These are phyloP conservation scores for Torymus aiolomorphi DNA, from an alignment of 2,888 invertebrate species.

Conservation along the genomic window DNA sequence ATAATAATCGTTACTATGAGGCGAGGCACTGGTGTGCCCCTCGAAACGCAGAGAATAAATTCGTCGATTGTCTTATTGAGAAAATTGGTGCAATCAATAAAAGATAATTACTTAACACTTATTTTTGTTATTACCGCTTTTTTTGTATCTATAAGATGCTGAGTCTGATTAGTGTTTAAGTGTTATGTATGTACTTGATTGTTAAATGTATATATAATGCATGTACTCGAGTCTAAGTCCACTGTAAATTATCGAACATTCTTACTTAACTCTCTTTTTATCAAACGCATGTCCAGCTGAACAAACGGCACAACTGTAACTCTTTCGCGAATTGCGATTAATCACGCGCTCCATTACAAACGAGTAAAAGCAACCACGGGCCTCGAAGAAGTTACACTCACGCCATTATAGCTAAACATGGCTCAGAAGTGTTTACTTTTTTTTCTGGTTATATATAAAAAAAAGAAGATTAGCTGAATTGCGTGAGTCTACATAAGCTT, in stretches of 20 bases:
- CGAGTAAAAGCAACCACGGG: slow-evolving; percentile 11
- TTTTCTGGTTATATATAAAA: slow-evolving; percentile 11
- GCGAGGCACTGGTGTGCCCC: slow-evolving; percentile 25
- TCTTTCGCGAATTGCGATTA: not conserved
- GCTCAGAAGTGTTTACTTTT: slow-evolving; percentile 5
- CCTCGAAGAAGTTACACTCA: slow-evolving; percentile 20
- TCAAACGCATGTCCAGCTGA: slow-evolving; percentile 30
- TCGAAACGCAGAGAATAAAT: slow-evolving; percentile 42
- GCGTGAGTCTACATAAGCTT: slow-evolving; percentile 30
- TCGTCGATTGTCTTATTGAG: slow-evolving; percentile 38
- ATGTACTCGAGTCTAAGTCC: slow-evolving; percentile 29
- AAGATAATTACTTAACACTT: slow-evolving; percentile 37
- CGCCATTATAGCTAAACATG: slow-evolving; percentile 17
- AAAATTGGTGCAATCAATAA: slow-evolving; percentile 20
- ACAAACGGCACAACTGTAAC: not conserved
- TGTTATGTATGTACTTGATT: slow-evolving; percentile 8
- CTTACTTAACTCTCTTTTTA: slow-evolving; percentile 4
- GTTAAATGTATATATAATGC: slow-evolving; percentile 27
- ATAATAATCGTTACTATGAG: slow-evolving; percentile 36
- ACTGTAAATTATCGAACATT: slow-evolving; percentile 38
- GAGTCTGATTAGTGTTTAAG: slow-evolving; percentile 21
- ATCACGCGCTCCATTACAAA: not conserved
- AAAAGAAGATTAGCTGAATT: slow-evolving; percentile 21
- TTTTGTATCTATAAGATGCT: slow-evolving; percentile 23
- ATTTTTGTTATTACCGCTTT: not conserved